Conservation (phyloP, 2,888 invertebrate species). For the Drosophila phalerata region DNA sequence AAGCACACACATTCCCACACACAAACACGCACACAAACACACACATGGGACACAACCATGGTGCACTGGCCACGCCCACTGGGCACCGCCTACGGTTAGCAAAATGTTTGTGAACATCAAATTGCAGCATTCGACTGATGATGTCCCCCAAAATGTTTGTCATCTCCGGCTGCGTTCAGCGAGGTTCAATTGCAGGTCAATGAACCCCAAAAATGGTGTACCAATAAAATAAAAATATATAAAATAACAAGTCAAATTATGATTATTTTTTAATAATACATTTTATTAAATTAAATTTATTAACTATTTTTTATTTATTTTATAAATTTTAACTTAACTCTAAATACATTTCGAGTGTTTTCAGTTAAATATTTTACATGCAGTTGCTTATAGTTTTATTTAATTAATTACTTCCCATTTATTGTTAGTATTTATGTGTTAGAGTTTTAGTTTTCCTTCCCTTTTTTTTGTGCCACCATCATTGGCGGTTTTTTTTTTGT, state of each 20-base stretch:
- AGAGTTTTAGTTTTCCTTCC: slow-evolving; percentile 41
- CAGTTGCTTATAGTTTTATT: slow-evolving; percentile 68
- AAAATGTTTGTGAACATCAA: slow-evolving; percentile 65
- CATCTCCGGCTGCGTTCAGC: slow-evolving; percentile 1
- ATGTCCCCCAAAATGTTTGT: slow-evolving; percentile 34
- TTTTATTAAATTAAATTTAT: slow-evolving; percentile 82
- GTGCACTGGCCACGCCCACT: slow-evolving; percentile 35
- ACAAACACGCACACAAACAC: slow-evolving; percentile 14
- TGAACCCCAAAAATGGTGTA: slow-evolving; percentile 10
- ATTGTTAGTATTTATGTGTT: slow-evolving; percentile 51
- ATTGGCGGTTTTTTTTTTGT: slow-evolving; percentile 12
- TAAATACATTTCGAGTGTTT: slow-evolving; percentile 60
- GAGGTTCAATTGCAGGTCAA: slow-evolving; percentile 33
- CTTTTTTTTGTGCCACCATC: slow-evolving; percentile 24
- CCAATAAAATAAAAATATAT: no score
- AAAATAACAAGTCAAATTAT: neutral
- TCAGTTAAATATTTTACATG: slow-evolving; percentile 79
- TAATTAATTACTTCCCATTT: slow-evolving; percentile 50
- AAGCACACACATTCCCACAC: slow-evolving; percentile 34
- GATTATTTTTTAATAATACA: slow-evolving; percentile 70
- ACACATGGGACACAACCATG: slow-evolving; percentile 11
- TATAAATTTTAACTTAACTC: slow-evolving; percentile 62
- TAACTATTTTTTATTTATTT: slow-evolving; percentile 65
- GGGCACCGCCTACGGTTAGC: slow-evolving; percentile 33
- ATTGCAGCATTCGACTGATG: slow-evolving; percentile 45